Percentiles rank a stretch among this genome's conserved stretches.
phyloP scores from a whole-genome alignment of 2,888 invertebrate species.

The Dioctria rufipes region DNA sequence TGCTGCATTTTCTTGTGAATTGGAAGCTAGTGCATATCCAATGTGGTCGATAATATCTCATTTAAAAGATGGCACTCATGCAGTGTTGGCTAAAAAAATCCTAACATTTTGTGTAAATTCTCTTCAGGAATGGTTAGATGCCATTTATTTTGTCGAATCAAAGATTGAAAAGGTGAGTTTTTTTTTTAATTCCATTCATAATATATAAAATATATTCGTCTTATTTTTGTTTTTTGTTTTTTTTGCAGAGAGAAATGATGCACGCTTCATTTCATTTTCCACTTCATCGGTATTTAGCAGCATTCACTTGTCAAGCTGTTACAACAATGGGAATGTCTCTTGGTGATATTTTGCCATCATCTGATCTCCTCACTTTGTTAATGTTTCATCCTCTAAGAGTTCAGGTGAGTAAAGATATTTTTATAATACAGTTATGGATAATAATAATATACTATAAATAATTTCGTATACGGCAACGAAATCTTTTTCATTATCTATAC shows the following conservation, averaged over 20 bases:
- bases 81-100: conserved; percentile 82
- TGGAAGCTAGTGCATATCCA: conserved; percentile 97
- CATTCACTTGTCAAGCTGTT: conserved; percentile 88
- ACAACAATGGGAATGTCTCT: conserved; percentile 84
- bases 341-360: conserved; percentile 84
- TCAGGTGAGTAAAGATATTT: conserved; percentile 78
- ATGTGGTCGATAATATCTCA: conserved; percentile 98
- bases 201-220: conserved; percentile 3
- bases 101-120: conserved; percentile 83
- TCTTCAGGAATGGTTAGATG: conserved; percentile 91
- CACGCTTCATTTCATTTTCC: conserved; percentile 98
- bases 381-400: conserved; percentile 94
- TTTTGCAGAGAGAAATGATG: conserved; percentile 81
- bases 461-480: neutral
- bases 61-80: conserved; percentile 81
- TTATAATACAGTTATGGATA: neutral
- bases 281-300: conserved; percentile 93
- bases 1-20: conserved; percentile 96
- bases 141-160: conserved; percentile 82
- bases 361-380: conserved; percentile 83
- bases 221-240: conserved; percentile 59
- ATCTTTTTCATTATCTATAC: too few species aligned
- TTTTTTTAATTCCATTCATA: neutral
- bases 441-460: neutral
- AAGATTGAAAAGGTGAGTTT: conserved; percentile 74